Percentiles rank a stretch among this genome's conserved stretches.
phyloP scores from a whole-genome alignment of 1,140 invertebrate species.

The Achroia grisella region DNA sequence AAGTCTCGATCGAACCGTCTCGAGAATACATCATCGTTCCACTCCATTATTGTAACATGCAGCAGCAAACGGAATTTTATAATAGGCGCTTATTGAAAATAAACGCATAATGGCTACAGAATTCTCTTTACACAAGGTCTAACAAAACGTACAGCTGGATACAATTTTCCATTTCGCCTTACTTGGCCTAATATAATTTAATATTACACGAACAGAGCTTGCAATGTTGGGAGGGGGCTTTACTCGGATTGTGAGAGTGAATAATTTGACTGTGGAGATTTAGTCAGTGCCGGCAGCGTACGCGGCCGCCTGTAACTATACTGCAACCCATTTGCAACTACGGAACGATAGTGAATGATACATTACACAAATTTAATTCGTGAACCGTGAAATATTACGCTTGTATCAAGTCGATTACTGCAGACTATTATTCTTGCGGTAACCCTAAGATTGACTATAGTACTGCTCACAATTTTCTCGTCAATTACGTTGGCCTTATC shows the following conservation, averaged over 20 bases:
- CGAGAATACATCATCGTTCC: conserved; percentile 14
- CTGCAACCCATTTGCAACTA: conserved; percentile 16
- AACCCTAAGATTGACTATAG: conserved; percentile 19
- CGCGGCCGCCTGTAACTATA: conserved; percentile 7
- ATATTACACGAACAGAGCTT: conserved; percentile 53
- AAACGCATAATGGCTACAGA: conserved; percentile 28
- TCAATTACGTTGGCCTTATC: conserved; percentile 11
- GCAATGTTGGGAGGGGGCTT: conserved; percentile 43
- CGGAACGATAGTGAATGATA: conserved; percentile 43
- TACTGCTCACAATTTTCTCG: conserved; percentile 3
- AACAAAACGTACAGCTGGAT: conserved; percentile 52
- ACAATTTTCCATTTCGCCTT: conserved; percentile 68
- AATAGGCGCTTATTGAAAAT: conserved; percentile 49
- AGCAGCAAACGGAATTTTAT: conserved; percentile 44
- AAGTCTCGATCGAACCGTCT: conserved; percentile 14
- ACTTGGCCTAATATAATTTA: conserved; percentile 65
- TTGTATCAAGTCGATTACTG: conserved; percentile 1
- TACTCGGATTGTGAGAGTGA: conserved; percentile 62
- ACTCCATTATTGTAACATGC: background rate
- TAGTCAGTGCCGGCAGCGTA: conserved; percentile 29
- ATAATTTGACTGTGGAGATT: conserved; percentile 68
- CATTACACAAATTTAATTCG: conserved; percentile 37
- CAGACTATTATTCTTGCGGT: conserved; percentile 34
- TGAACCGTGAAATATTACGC: conserved; percentile 5
- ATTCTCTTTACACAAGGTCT: conserved; percentile 31